Evolutionary conservation across 2,113 vertebrate species (phyloP).

Genomic region (Diphyllodes magnificus): DNA sequence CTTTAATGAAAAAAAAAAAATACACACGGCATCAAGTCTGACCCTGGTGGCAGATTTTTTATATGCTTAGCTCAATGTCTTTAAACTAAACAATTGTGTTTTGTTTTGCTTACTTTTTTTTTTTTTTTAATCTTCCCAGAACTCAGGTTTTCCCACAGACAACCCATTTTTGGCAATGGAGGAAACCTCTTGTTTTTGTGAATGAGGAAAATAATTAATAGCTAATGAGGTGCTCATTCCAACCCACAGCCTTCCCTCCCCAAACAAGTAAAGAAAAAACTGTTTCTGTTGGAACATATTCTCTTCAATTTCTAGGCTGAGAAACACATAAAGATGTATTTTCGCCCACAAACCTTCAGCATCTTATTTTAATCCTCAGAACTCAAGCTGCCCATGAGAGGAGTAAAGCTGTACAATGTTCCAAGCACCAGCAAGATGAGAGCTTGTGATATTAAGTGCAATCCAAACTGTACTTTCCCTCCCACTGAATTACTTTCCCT

Average conservation of each 20-base stretch:
- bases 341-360: constrained; percentile 15
- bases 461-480: constrained; percentile 41
- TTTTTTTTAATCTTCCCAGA: background rate
- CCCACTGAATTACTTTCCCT: constrained; percentile 17
- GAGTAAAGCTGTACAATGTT: constrained; percentile 12
- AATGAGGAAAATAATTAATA: constrained; percentile 36
- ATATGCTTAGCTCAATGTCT: constrained; percentile 52
- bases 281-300: background rate
- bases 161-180: background rate
- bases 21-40: constrained; percentile 78
- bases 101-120: background rate
- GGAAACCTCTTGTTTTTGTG: background rate
- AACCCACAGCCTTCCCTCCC: background rate
- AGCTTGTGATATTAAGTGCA: constrained; percentile 44
- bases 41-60: constrained; percentile 73
- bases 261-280: constrained; percentile 6
- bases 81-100: constrained; percentile 35
- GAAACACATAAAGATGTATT: constrained; percentile 6
- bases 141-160: background rate
- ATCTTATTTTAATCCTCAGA: constrained; percentile 45
- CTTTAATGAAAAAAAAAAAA: constrained; percentile 81
- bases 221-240: constrained; percentile 19
- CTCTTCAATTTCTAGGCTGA: background rate
- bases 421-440: constrained; percentile 13
- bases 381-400: background rate